A percentile compares a stretch with the other conserved stretches of the same genome.
Conservation (phyloP, 2,888 invertebrate species). For the Leptopterna dolabrata region DNA sequence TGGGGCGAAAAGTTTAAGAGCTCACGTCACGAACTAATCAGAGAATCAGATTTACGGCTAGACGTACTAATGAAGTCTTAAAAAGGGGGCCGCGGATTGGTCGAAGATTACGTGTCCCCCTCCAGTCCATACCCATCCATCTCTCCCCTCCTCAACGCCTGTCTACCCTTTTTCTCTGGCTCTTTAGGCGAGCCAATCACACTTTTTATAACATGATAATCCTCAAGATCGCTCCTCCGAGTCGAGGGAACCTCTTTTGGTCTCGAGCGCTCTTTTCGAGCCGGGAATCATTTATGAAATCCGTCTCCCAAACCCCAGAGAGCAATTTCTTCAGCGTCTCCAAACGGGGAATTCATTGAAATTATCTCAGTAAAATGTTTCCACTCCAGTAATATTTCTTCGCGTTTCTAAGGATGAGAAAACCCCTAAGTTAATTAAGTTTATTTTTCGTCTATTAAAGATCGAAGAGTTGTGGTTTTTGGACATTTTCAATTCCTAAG, state of each 20-base stretch:
- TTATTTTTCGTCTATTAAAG: too few species aligned
- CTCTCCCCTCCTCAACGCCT: too few species aligned
- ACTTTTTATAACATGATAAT: conserved; percentile 32
- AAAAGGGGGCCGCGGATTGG: conserved; percentile 25
- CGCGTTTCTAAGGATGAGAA: too few species aligned
- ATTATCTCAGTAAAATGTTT: too few species aligned
- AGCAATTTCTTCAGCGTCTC: too few species aligned
- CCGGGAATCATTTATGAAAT: not conserved
- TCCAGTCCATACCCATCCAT: not conserved
- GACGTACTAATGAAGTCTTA: conserved; percentile 44
- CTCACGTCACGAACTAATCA: conserved; percentile 48
- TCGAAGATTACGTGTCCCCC: not conserved
- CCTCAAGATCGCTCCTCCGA: not conserved
- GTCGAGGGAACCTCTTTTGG: not conserved
- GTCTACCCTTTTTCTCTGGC: not conserved
- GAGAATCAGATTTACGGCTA: conserved; percentile 45
- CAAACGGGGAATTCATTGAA: not conserved
- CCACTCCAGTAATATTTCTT: too few species aligned
- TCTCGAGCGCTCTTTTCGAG: not conserved
- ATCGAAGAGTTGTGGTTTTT: too few species aligned
- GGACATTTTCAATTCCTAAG: too few species aligned
- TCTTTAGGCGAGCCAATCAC: conserved; percentile 12
- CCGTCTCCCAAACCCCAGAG: not conserved
- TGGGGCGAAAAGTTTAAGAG: conserved; percentile 10
- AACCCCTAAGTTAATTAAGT: too few species aligned